Evolutionary conservation across 2,113 vertebrate species (phyloP), one percentile per base, ranked within the genome.

Genomic region (Stegostoma tigrinum): DNA sequence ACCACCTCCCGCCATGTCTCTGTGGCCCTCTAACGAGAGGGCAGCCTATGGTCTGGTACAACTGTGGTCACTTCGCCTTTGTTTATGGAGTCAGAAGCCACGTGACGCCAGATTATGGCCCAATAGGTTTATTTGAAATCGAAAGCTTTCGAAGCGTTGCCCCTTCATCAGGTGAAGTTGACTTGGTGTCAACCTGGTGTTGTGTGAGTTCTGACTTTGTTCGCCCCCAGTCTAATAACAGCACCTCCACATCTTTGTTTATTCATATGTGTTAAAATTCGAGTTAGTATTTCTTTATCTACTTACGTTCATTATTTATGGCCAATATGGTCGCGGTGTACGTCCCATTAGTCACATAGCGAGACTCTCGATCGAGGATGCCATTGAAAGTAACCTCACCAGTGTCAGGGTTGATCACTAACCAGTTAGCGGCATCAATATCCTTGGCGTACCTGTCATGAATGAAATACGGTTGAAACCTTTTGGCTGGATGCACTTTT

Each of bases 371-470:
- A 45, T 95, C 95, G 64, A 30, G 27, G 1, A 83, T 10, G 14
- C 72, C 72, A 6, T 42, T 30, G 42, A 95, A 19, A 3, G 78
- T 95, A 75, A 95, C 17, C 95, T 95, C 52, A 1, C 78, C 95
- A 15, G 78, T 95, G 14, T 80, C 78, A 0, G 78, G 7, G 19
- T 95, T 30, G 30, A 95, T n/a, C 5, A 19, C 75, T 19, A 95
- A 42, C 95, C 95, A 95, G 78, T 95, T 95, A 68, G 78, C 95
- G 19, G 0, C 0, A 17, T 95, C 95, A 27, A 0, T 0, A 68
- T 89, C 6, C 85, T 95, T 95, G 24, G 95, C 95, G 3, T 95
- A 95, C 75, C 95, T 95, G 94, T 95, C 27, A 67, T 0, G 2
- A 30, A 70, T 27, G 27, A 30, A 95, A 34, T 34, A 30, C 14